Evolutionary conservation across 2,888 invertebrate species (phyloP), one percentile per base, ranked within the genome.

Genomic region (Ophion ellenae): DNA sequence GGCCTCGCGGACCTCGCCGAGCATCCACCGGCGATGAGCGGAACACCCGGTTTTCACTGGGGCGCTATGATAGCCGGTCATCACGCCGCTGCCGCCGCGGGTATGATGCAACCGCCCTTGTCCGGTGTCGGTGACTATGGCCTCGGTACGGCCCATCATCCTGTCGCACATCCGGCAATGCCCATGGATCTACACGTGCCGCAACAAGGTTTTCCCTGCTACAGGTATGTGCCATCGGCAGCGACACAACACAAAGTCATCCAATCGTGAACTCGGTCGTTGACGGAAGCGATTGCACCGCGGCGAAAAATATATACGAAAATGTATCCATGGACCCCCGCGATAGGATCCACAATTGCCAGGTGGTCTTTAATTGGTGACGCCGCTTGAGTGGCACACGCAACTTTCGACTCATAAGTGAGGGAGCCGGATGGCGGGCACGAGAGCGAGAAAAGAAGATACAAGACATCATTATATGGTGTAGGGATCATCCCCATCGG

Each of bases 151-250:
- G 95, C 95, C 85, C 95, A 96, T 93, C 96, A 95, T 89, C 96
- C 96, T 28, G 95, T 95, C 90, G 93, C 91, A 82, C 94, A 94
- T 87, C 93, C 94, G 81, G 92, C 95, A 81, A 96, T 97, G 96
- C 98, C 98, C 77, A 98, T 98, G 98, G 98, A 98, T 94, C 96
- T 98, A 90, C 98, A 98, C 95, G 98, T 98, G 94, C 97, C 98
- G 75, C 98, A 98, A 94, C 98, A 98, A 94, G 97, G 97, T 90
- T 98, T 98, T 94, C 97, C 98, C 84, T 98, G 98, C 95, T 98
- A 98, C 95, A 97, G 98, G 98, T 98, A 93, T 95, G 96, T 95
- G 28, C 45, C 11, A 53, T 79, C 61, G 14, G 53, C 24, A 28
- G 2, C 10, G 10, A 24, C 7, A 32, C 10, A n/a, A 32, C 47